Conservation (phyloP, 2,113 vertebrate species). For the Eptesicus fuscus region DNA sequence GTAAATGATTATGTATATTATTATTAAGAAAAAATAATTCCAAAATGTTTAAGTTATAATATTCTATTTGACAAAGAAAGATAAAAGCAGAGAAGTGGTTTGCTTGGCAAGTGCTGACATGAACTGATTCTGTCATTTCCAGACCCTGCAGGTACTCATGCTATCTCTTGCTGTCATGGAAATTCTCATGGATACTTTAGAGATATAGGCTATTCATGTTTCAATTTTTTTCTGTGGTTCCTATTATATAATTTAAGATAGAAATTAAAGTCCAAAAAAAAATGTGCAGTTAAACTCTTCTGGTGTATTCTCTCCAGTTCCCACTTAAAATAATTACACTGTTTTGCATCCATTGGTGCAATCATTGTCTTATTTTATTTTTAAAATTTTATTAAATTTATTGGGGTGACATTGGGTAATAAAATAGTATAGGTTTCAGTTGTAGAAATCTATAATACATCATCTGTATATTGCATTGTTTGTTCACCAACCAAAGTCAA, state of each 20-base stretch:
- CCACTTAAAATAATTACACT: slow-evolving; percentile 33
- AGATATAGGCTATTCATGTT: background rate
- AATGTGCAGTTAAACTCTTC: slow-evolving; percentile 36
- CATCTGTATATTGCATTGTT: background rate
- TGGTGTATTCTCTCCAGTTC: slow-evolving; percentile 7
- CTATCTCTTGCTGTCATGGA: background rate
- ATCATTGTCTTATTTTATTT: background rate
- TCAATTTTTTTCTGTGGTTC: background rate
- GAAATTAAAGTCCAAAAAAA: slow-evolving; percentile 45
- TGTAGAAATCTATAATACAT: background rate
- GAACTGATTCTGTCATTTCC: background rate
- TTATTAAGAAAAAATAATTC: background rate
- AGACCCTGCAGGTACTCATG: background rate
- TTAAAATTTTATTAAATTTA: background rate
- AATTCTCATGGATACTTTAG: background rate
- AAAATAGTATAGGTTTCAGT: background rate
- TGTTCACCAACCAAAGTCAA: background rate
- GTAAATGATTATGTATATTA: background rate
- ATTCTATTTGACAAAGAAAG: background rate
- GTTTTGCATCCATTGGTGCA: background rate
- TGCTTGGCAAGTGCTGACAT: background rate
- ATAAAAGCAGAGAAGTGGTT: background rate
- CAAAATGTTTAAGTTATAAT: background rate
- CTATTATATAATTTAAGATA: slow-evolving; percentile 46
- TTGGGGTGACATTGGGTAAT: background rate